phyloP scores from a whole-genome alignment of 2,888 invertebrate species.

The Scaptomyza reducta region DNA sequence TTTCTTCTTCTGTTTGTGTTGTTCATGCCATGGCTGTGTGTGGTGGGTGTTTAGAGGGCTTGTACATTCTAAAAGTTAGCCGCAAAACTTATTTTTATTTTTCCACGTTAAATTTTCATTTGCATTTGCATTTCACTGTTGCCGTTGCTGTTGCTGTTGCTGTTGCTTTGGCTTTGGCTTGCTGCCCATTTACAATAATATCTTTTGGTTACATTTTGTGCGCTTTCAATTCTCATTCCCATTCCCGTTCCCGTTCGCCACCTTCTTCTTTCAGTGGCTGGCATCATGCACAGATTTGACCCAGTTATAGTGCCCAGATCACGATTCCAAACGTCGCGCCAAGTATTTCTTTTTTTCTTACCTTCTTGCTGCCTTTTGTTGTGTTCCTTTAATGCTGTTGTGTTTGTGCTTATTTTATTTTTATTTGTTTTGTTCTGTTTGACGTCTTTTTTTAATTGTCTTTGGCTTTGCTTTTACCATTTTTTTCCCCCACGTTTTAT shows the following conservation, averaged over 20 bases:
- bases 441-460: slow-evolving; percentile 46
- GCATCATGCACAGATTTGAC: slow-evolving; percentile 65
- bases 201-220: slow-evolving; percentile 52
- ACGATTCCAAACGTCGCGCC: slow-evolving; percentile 49
- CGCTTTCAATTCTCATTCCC: slow-evolving; percentile 44
- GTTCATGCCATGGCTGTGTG: background rate
- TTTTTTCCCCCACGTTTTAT: slow-evolving; percentile 16
- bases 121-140: slow-evolving; percentile 43
- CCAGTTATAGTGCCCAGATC: slow-evolving; percentile 61
- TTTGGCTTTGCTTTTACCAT: slow-evolving; percentile 43
- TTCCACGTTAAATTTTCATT: slow-evolving; percentile 37
- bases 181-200: slow-evolving; percentile 43
- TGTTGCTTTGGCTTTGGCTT: background rate
- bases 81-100: slow-evolving; percentile 22
- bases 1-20: background rate
- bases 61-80: slow-evolving; percentile 46
- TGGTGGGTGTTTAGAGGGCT: background rate
- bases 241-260: slow-evolving; percentile 37
- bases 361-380: slow-evolving; percentile 11
- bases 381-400: slow-evolving; percentile 15
- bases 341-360: slow-evolving; percentile 20
- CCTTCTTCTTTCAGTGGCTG: slow-evolving; percentile 24
- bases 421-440: slow-evolving; percentile 35
- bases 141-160: background rate
- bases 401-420: slow-evolving; percentile 1